Evolutionary conservation across 2,888 invertebrate genomes (phyloP).

Genomic region (Coenonympha glycerion): DNA sequence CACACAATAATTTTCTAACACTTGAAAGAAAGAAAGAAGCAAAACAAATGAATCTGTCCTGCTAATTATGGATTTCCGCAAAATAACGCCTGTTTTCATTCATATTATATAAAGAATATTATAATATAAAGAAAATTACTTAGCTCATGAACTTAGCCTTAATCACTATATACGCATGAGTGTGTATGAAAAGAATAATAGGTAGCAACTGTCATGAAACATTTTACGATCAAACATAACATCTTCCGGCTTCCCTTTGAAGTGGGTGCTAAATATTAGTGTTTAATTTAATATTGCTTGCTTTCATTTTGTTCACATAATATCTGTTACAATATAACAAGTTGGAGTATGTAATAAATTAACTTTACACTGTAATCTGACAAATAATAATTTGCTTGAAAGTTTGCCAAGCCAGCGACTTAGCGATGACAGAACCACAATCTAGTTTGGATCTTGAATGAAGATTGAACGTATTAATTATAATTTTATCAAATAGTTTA

Average conservation of each 20-base stretch:
- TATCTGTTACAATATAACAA: neutral
- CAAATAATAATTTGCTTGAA: neutral
- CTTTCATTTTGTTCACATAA: neutral
- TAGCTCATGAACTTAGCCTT: neutral
- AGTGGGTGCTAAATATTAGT: neutral
- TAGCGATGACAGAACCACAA: too few species aligned
- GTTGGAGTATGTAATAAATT: neutral
- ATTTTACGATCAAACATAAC: neutral
- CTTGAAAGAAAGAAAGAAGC: too few species aligned
- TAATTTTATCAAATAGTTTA: too few species aligned
- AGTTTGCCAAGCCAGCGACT: neutral
- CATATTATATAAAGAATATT: too few species aligned
- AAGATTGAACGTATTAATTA: too few species aligned
- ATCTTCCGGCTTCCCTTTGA: neutral
- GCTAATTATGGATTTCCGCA: too few species aligned
- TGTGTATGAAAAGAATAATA: neutral
- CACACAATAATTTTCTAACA: too few species aligned
- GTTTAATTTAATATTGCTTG: neutral
- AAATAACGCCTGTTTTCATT: too few species aligned
- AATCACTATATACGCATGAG: neutral
- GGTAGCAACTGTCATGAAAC: neutral
- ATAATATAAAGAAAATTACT: too few species aligned
- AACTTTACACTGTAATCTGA: neutral
- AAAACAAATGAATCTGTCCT: too few species aligned
- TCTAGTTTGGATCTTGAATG: too few species aligned